A percentile compares a stretch with the other conserved stretches of the same genome.
These are phyloP conservation scores for Nomada goodeniana DNA, from an alignment of 2,888 invertebrate genomes.

Conservation along the genomic window DNA sequence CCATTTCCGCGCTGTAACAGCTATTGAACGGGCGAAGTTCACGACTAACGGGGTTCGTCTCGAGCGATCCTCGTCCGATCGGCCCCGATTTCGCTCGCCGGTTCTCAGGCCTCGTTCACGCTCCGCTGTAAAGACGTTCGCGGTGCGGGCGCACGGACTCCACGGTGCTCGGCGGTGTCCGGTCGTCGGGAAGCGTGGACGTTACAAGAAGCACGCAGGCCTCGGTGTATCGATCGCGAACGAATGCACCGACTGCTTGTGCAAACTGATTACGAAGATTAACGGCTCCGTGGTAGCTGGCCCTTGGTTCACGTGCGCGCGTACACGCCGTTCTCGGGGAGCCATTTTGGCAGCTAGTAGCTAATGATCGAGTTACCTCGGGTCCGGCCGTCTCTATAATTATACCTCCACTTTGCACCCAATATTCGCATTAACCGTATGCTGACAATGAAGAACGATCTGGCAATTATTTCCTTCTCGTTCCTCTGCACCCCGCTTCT, in stretches of 20 bases:
- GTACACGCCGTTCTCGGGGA: conserved; percentile 22
- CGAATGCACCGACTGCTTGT: conserved; percentile 47
- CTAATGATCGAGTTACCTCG: conserved; percentile 65
- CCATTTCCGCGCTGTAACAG: too few relatives aligned
- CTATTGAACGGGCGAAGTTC: too few relatives aligned
- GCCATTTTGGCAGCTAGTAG: conserved; percentile 62
- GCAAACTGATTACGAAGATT: conserved; percentile 61
- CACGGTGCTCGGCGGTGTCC: too few relatives aligned
- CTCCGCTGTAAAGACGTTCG: too few relatives aligned
- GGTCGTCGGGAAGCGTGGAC: conserved; percentile 19
- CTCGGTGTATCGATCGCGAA: conserved; percentile 55
- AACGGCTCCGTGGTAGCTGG: conserved; percentile 40
- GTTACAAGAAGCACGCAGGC: conserved; percentile 54
- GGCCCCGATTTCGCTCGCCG: too few relatives aligned
- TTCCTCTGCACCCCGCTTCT: background rate
- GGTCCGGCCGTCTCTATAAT: conserved; percentile 62
- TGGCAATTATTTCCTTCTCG: conserved; percentile 56
- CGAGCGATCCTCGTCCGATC: too few relatives aligned
- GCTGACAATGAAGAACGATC: conserved; percentile 62
- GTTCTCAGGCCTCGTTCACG: too few relatives aligned
- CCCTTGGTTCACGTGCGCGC: conserved; percentile 26
- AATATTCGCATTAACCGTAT: conserved; percentile 63
- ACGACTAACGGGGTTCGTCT: too few relatives aligned
- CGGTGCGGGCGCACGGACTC: too few relatives aligned
- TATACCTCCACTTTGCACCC: conserved; percentile 63